A percentile compares a stretch with the other conserved stretches of the same genome.
These are phyloP conservation scores for Torymus tubicola DNA, from an alignment of 2,888 invertebrate genomes.

Conservation along the genomic window DNA sequence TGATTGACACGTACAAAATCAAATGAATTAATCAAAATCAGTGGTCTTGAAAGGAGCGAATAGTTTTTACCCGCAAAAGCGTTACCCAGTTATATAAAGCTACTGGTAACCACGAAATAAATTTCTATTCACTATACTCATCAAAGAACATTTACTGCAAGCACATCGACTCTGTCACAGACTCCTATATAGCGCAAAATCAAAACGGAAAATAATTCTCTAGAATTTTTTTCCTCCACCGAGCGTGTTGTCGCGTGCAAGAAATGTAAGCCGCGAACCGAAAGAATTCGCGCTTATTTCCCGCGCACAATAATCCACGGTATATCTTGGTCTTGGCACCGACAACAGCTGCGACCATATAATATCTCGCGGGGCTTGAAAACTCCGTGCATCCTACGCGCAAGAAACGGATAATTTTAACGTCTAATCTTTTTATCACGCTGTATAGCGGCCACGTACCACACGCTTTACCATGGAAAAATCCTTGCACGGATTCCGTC, in stretches of 20 bases:
- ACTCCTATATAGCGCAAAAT: too few species aligned
- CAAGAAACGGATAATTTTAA: conserved; percentile 60
- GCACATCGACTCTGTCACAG: too few species aligned
- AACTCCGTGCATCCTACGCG: conserved; percentile 6
- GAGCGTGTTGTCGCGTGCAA: not conserved
- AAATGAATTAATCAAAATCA: too few species aligned
- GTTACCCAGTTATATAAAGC: too few species aligned
- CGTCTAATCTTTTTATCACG: conserved; percentile 55
- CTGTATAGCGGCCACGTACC: not conserved
- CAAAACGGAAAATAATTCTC: not conserved
- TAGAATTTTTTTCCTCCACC: conserved; percentile 1
- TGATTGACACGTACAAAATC: too few species aligned
- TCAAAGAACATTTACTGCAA: too few species aligned
- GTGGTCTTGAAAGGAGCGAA: too few species aligned
- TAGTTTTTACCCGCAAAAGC: too few species aligned
- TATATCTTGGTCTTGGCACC: not conserved
- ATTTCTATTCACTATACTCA: too few species aligned
- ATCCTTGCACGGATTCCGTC: not conserved
- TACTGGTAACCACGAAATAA: too few species aligned
- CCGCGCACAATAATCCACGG: conserved; percentile 20
- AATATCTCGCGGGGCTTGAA: not conserved
- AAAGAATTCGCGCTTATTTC: conserved; percentile 33
- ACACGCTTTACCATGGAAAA: conserved; percentile 16
- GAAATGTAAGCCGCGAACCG: not conserved
- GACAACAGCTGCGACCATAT: not conserved